Evolutionary conservation across 2,888 invertebrate species (phyloP), one percentile per base, ranked within the genome.

Genomic region (Tholera decimalis): DNA sequence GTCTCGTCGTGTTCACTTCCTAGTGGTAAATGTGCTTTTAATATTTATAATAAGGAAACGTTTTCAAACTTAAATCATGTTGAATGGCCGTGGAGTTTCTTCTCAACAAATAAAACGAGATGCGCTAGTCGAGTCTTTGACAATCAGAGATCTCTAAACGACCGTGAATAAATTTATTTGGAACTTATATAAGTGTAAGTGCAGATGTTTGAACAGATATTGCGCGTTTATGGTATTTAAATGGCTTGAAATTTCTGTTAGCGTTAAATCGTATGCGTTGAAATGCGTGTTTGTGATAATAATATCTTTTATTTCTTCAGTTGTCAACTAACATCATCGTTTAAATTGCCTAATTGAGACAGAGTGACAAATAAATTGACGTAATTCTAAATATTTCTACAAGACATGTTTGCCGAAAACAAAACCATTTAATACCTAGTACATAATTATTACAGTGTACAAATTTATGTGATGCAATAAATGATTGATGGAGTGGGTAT

Each of bases 11-110:
- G 49, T 35, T 47, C 24, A 39, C 77, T 74, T 74, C 77, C 74
- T 57, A 30, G 44, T 56, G 15, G 49, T 51, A 51, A 71, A 67
- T 62, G 64, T 30, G 44, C 41, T 65, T 20, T n/a, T 24, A 26
- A 39, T 56, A 77, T 74, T 72, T 74, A 74, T 77, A 72, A 66
- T 55, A 26, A 60, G 77, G 74, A 74, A 74, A 55, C 30, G 44
- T 65, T 57, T 58, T 33, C 50, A 24, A 43, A n/a, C 33, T 64
- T 64, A 71, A 20, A 76, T 76, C 65, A 41, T 39, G 37, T 43
- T 35, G 41, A 49, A 57, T 54, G 47, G 13, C 35, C 15, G 35
- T 22, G 20, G 61, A 75, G 47, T 39, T 20, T 47, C 57, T 54
- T 47, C 22, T n/a, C 33, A 30, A 24, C 47, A 39, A 50, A 59